These are phyloP conservation scores for Xenus cinereus DNA, from an alignment of 2,113 vertebrate species.

Conservation along the genomic window DNA sequence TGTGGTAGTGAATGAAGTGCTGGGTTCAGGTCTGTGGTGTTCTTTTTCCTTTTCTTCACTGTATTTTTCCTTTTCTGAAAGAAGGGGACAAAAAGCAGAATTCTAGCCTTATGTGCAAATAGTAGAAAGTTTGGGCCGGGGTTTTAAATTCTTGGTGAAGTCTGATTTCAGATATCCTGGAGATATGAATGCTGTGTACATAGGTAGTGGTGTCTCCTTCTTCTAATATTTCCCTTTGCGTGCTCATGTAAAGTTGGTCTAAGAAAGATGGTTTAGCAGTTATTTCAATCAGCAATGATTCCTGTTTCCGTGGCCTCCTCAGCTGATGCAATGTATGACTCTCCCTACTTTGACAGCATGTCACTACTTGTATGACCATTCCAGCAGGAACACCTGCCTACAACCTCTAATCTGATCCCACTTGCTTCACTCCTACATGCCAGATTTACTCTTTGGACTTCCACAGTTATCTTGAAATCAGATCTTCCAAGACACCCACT, in stretches of 20 bases:
- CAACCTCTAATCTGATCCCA: neutral
- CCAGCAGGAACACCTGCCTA: conserved; percentile 3
- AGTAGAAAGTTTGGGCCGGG: neutral
- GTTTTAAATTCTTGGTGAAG: neutral
- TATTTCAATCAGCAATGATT: neutral
- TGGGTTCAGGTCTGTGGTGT: neutral
- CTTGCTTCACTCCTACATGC: neutral
- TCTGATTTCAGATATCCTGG: neutral
- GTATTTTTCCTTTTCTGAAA: neutral
- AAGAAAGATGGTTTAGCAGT: neutral
- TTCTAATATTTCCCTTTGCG: neutral
- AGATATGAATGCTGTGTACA: neutral
- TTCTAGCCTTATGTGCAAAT: neutral
- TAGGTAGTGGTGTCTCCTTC: neutral
- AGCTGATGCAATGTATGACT: neutral
- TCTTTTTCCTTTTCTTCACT: neutral
- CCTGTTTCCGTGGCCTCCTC: neutral
- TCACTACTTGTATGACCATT: neutral
- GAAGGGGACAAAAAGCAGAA: neutral
- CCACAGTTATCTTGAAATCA: neutral
- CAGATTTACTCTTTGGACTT: neutral
- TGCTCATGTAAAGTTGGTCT: neutral
- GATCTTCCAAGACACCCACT: neutral
- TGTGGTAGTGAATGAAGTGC: neutral
- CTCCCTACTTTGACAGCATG: neutral